phyloP scores from a whole-genome alignment of 1,140 invertebrate genomes.

The Neocloeon triangulifer region DNA sequence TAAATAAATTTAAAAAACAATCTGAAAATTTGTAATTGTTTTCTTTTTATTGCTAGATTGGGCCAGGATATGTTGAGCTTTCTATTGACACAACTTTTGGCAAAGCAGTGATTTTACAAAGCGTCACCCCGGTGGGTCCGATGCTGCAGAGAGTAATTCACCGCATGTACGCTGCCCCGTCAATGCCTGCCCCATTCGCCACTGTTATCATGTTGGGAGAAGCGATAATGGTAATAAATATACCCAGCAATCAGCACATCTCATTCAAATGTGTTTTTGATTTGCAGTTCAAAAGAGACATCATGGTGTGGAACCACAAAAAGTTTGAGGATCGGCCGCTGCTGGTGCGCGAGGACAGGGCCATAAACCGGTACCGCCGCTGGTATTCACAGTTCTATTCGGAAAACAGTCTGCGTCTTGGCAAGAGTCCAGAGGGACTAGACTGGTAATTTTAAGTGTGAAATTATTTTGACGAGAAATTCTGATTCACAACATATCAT shows the following conservation, averaged over 20 bases:
- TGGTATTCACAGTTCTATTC: constrained; percentile 83
- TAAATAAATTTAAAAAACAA: constrained; percentile 4
- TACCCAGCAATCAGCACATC: too few relatives aligned
- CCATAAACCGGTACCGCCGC: constrained; percentile 42
- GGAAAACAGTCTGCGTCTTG: constrained; percentile 35
- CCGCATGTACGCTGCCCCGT: constrained; percentile 35
- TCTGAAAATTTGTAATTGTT: constrained; percentile 1
- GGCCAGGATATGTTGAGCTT: constrained; percentile 56
- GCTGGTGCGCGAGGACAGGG: constrained; percentile 49
- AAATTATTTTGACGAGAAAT: too few relatives aligned
- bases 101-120: constrained; percentile 43
- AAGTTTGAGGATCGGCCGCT: constrained; percentile 42
- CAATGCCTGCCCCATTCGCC: constrained; percentile 32
- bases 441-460: too few relatives aligned
- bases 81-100: constrained; percentile 36
- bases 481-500: too few relatives aligned
- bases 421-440: too few relatives aligned
- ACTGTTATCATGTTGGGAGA: constrained; percentile 45
- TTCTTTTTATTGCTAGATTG: constrained; percentile 31
- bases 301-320: constrained; percentile 77
- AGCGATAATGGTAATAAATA: constrained; percentile 51
- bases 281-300: constrained; percentile 59
- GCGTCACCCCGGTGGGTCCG: constrained; percentile 57
- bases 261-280: constrained; percentile 8
- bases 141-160: constrained; percentile 57